Base-by-base conservation (phyloP, 2,797 vertebrate genomes). In the Chiloscyllium punctatum region DNA sequence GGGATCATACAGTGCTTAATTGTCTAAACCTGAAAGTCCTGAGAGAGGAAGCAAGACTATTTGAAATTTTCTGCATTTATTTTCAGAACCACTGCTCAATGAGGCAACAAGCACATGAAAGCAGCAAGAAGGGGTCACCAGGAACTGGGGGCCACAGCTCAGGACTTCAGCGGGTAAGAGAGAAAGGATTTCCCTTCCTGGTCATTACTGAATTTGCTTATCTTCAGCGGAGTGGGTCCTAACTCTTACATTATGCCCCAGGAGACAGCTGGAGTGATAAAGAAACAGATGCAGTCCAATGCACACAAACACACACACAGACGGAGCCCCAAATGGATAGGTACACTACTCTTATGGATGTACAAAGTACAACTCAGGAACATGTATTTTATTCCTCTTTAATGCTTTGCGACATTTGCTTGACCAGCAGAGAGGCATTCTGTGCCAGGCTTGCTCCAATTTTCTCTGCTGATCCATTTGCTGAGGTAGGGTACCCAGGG, bases 121-220 rank as follows among this genome's bases (percentile, higher is more conserved):
- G 53, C 27, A 53, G 66, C 5, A 7, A 37, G 33, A 37, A 66
- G 16, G 6, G 5, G 13, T 68, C 88, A 68, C 8, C 57, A 91
- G n/a, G 88, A 68, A 91, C 88, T n/a, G 37, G 27, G 88, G 66
- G 57, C 30, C 88, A 62, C 5, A 66, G 33, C 57, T 7, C 62
- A 68, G 88, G 57, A 3, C n/a, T 66, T 91, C 15, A 91, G 87
- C 30, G 87, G 88, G 88, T 91, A 91, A 91, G 57, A 91, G 30
- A 91, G 62, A 37, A 66, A 68, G 57, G 2, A 37, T 37, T 33
- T 21, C 33, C 0, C 37, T 37, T 18, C 33, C 30, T 23, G 57
- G 5, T 48, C 21, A 48, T 18, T 84, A 33, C 33, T n/a, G 4
- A 62, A 23, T 4, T 62, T 9, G 23, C 30, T 23, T 33, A 84